Base-by-base conservation (phyloP, 2,113 vertebrate genomes). In the Clupea harengus region DNA sequence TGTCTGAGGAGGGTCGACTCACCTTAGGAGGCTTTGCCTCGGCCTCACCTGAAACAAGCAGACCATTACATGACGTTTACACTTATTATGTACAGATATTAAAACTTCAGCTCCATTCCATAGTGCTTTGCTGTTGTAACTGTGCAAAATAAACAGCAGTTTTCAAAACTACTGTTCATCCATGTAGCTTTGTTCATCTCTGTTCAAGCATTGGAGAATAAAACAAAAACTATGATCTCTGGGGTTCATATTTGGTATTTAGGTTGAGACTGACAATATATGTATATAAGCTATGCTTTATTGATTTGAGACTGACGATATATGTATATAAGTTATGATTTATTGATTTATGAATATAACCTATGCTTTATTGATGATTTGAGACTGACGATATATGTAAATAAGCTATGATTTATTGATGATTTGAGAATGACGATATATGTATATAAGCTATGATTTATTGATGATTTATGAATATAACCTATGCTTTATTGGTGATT, bases 1-100 rank as follows among this genome's bases (percentile, higher is more conserved):
- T 99, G 90, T 99, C 98, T 3, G 97, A 97, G 89, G 97, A 98
- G 17, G 96, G 93, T 25, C 97, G 95, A 85, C 95, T 95, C 89
- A 98, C 97, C 95, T 97, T 39, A 39, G 39, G 96, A 89, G 95
- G 95, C 87, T 93, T 94, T 87, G 95, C 92, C 91, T 97, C 96
- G 94, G 94, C 90, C 83, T 91, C 93, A 93, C 96, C 98, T 99
- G 88, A n/a, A 94, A 93, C 87, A 92, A 81, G 7, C 60, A 44
- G 3, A 25, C 9, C 10, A 8, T 25, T 28, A 67, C 10, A 25
- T 28, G 28, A 28, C 7, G n/a, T 25, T 8, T 10, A 60, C 54
- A 18, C 8, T 6, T 67, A 11, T 22, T 60, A 18, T 22, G 54
- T 18, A 60, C 18, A 22, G 17, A 60, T 6, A 54, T 54, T 20